These are phyloP conservation scores for Plebejus argus DNA, from an alignment of 2,888 invertebrate genomes.

Conservation along the genomic window DNA sequence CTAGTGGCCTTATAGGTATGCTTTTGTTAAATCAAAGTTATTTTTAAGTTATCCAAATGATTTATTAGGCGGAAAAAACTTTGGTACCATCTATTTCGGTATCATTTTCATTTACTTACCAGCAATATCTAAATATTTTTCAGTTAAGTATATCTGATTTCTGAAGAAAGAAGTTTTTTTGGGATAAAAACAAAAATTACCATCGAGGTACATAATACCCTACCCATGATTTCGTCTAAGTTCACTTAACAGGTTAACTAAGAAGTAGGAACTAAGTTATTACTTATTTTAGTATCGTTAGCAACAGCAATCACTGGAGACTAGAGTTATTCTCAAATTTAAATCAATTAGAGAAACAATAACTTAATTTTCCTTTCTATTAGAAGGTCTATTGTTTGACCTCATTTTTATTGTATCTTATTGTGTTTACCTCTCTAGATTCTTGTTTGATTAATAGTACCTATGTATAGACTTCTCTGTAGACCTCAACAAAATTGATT, in stretches of 20 bases:
- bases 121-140: too few species aligned
- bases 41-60: too few species aligned
- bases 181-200: too few species aligned
- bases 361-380: background rate
- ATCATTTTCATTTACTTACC: too few species aligned
- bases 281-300: background rate
- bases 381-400: constrained; percentile 15
- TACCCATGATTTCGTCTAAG: background rate
- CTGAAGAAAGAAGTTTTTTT: background rate
- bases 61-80: too few species aligned
- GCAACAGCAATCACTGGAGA: background rate
- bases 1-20: too few species aligned
- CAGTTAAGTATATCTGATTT: too few species aligned
- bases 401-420: background rate
- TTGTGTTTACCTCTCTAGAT: background rate
- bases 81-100: too few species aligned
- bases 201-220: too few species aligned
- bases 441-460: background rate
- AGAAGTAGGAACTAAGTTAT: background rate
- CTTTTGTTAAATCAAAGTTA: too few species aligned
- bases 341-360: background rate
- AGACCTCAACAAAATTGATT: too few species aligned
- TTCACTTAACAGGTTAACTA: background rate
- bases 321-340: background rate
- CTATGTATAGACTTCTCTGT: too few species aligned